Evolutionary conservation across 2,888 invertebrate genomes (phyloP), one percentile per base, ranked within the genome.

Genomic region (Erpobdella octoculata): DNA sequence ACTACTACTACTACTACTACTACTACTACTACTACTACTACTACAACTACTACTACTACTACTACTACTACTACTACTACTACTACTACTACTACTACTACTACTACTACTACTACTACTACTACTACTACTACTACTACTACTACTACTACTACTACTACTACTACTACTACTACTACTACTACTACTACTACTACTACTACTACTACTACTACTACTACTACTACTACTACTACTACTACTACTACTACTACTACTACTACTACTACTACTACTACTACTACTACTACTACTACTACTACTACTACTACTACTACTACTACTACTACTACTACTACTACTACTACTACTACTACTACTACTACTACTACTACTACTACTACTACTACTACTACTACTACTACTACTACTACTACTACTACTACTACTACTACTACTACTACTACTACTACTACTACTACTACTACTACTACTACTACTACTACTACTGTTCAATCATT

Each of bases 141-240:
- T 67, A 67, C 67, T 65, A 31, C 65, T 65, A 65, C 65, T 65
- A 65, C 65, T 65, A 65, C 65, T 65, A 33, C 65, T 65, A 31
- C 65, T 33, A 65, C 65, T 31, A 65, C 65, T 31, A 65, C 65
- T 65, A 65, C 65, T 65, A 65, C 65, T 65, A 33, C 65, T 65
- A 65, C 65, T 65, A 65, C 36, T 33, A 36, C 36, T 65, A 36
- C 35, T 33, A 12, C 12, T 12, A 46, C 68, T 38, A 46, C 68
- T 68, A 46, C 68, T 9, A 46, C 68, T 68, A 58, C 68, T 48
- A 46, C 65, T 9, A 4, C 68, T 48, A 68, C 68, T 68, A 46
- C 68, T 48, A 68, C 68, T 68, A 46, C 68, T 48, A 68, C 68
- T 68, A 6, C 68, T 48, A 68, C 68, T 48, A 68, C 68, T 68